Evolutionary conservation across 2,113 vertebrate genomes (phyloP).

Genomic region (Pterophyllum scalare): DNA sequence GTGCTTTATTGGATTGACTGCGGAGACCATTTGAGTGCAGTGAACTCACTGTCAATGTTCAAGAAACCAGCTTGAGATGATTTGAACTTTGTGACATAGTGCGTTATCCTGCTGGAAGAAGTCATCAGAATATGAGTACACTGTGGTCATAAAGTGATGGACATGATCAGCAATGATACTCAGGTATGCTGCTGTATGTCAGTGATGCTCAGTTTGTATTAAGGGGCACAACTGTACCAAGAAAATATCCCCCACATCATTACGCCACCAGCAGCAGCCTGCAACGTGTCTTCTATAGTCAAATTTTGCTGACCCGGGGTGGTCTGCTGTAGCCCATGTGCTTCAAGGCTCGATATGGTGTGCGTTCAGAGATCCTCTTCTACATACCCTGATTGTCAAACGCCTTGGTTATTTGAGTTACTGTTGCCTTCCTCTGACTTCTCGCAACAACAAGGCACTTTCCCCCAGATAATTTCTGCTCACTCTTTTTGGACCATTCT

Average conservation of each 20-base stretch:
- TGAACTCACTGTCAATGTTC: no score
- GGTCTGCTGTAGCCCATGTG: background rate
- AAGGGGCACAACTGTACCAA: background rate
- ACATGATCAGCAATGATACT: background rate
- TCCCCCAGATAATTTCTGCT: background rate
- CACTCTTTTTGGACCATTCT: background rate
- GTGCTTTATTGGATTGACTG: no score
- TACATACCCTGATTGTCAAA: background rate
- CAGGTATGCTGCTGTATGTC: background rate
- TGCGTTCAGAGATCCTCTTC: constrained; percentile 1
- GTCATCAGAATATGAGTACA: background rate
- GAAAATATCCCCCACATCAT: background rate
- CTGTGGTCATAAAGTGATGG: background rate
- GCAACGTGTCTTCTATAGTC: background rate
- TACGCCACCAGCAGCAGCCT: background rate
- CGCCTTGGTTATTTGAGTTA: background rate
- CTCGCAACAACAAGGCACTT: background rate
- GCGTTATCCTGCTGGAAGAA: background rate
- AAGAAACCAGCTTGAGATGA: no score
- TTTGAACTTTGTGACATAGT: no score
- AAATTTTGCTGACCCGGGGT: background rate
- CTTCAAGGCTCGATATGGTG: background rate
- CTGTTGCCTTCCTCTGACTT: background rate
- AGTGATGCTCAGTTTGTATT: background rate
- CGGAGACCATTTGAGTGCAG: no score